Base-by-base conservation (phyloP, 37 sponge, comb jelly and placozoan genomes). In the Oopsacas minuta region DNA sequence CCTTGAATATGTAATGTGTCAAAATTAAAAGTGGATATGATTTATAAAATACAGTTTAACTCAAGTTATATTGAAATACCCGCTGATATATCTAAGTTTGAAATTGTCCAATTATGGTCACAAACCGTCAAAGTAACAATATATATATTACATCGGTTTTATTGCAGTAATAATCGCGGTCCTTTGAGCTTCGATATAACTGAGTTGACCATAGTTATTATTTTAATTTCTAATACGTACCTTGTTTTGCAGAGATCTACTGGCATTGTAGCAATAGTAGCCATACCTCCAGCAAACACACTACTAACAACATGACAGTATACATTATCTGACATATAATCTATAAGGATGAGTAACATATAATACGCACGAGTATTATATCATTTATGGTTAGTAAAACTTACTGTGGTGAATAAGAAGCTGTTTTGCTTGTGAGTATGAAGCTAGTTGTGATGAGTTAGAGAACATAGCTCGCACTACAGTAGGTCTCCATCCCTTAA, bases 221-320 rank as follows among this genome's bases (percentile, higher is more conserved):
- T n/a, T n/a, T n/a, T n/a, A n/a, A n/a, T n/a, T n/a, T 46, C 51
- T 12, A 34, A 61, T 25, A 61, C 52, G 17, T 36, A 92, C 92
- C 95, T 93, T 0, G 98, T 97, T 53, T 97, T 97, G 17, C 90
- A 87, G 22, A 97, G 94, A 83, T 97, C 98, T 23, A 94, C 94
- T 20, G 98, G 98, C 93, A 97, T 91, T 23, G 98, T 94, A 0
- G 88, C 92, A 17, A 90, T 35, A 25, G 98, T 92, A 5, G 98
- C 94, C 36, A 92, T 90, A 28, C 92, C 61, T 34, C 97, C 97
- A 85, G 94, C 94, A 35, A 94, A 94, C 94, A 96, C 92, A 83
- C 94, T 94, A 7, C 94, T 91, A 81, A 81, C 84, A 51, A 96
- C 94, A 84, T 96, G 98, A 38, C 94, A 94, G 20, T 53, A 83